Evolutionary conservation across 2,113 vertebrate genomes (phyloP).

Genomic region (Chaetura pelagica): DNA sequence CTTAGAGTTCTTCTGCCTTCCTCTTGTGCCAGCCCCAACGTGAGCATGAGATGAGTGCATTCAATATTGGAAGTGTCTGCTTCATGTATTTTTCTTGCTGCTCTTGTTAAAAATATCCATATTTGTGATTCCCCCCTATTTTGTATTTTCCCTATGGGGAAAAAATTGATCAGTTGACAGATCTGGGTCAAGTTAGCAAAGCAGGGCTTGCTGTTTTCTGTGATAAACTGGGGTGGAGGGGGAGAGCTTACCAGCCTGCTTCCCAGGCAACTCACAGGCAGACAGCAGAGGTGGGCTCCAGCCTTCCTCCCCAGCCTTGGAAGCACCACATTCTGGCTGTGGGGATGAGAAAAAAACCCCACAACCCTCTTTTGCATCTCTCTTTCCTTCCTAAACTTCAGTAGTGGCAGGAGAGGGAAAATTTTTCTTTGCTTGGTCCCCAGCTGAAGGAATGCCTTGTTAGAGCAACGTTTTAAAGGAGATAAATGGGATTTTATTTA

Average conservation of each 20-base stretch:
- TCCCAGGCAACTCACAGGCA: background rate
- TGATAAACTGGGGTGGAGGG: background rate
- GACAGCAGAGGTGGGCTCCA: background rate
- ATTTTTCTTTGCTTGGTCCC: background rate
- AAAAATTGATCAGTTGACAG: constrained; percentile 34
- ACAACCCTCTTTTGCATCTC: background rate
- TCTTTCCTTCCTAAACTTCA: background rate
- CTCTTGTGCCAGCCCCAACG: background rate
- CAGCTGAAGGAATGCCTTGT: background rate
- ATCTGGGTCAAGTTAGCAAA: background rate
- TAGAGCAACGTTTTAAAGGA: background rate
- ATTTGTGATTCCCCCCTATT: background rate
- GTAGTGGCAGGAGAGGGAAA: background rate
- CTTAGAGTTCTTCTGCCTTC: rapidly evolving
- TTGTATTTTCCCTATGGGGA: background rate
- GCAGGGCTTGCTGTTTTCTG: background rate
- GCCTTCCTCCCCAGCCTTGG: background rate
- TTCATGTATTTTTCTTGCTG: background rate
- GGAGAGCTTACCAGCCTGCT: background rate
- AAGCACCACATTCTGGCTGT: background rate
- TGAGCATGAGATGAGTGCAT: rapidly evolving
- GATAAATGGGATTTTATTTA: background rate
- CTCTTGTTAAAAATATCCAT: background rate
- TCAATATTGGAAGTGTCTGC: background rate
- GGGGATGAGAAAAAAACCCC: background rate